phyloP scores from a whole-genome alignment of 92 coral and sea anemone species.

The Siderastrea radians region DNA sequence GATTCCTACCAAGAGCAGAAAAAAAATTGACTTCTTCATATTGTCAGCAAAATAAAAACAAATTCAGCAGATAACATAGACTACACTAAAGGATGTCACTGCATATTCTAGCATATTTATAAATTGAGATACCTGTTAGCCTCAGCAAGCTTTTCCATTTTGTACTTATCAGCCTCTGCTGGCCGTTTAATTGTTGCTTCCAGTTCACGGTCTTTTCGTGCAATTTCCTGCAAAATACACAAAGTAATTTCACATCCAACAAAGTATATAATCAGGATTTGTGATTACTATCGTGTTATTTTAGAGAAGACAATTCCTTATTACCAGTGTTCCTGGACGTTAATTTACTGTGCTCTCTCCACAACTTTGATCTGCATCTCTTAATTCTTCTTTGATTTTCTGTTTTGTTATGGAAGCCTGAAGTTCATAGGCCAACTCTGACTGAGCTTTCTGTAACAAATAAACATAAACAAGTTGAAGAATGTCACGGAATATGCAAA shows the following conservation, averaged over 20 bases:
- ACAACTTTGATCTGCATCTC: constrained; percentile 94
- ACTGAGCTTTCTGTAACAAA: constrained; percentile 82
- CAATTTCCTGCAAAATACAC: constrained; percentile 78
- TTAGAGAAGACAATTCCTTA: too few relatives aligned
- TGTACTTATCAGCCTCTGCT: constrained; percentile 97
- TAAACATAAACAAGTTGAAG: neutral
- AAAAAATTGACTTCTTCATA: neutral
- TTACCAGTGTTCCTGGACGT: constrained; percentile 97
- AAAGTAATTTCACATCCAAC: neutral
- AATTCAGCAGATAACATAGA: too few relatives aligned
- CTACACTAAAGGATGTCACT: too few relatives aligned
- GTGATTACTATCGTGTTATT: too few relatives aligned
- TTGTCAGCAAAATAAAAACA: neutral
- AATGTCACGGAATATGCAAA: neutral
- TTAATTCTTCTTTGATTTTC: constrained; percentile 95
- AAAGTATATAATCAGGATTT: neutral
- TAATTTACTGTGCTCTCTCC: constrained; percentile 95
- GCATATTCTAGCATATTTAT: too few relatives aligned
- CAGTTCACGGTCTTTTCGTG: constrained; percentile 92
- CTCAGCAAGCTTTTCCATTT: constrained; percentile 92
- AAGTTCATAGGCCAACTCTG: constrained; percentile 90
- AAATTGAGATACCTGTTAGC: constrained; percentile 80
- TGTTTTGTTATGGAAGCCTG: constrained; percentile 97
- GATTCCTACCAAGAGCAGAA: constrained; percentile 62
- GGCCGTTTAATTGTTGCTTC: constrained; percentile 94